Percentiles rank a stretch among this genome's conserved stretches.
Conservation (phyloP, 2,888 invertebrate genomes). For the Dolichomitus sp. region DNA sequence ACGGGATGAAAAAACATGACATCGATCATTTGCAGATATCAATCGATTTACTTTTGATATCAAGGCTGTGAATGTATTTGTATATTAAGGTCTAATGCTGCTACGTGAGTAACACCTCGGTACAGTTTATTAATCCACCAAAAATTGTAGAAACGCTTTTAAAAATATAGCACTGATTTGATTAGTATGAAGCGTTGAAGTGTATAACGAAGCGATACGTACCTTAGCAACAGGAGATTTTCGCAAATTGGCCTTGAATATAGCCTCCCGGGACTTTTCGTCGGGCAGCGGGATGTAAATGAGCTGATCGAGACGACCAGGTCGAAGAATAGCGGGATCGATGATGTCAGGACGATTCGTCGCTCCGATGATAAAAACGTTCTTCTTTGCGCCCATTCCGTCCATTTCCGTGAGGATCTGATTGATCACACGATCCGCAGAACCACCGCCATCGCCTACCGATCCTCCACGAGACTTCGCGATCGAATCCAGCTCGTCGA, state of each 20-base stretch:
- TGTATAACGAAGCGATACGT: constrained; percentile 28
- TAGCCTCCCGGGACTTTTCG: constrained; percentile 98
- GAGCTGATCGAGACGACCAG: constrained; percentile 99
- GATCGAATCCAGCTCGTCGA: constrained; percentile 99
- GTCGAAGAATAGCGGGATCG: constrained; percentile 99
- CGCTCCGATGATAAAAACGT: constrained; percentile 99
- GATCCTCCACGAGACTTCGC: constrained; percentile 99
- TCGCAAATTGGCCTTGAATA: constrained; percentile 97
- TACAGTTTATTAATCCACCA: too few relatives aligned
- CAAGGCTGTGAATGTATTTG: too few relatives aligned
- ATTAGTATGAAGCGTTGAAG: neutral
- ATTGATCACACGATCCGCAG: constrained; percentile 99
- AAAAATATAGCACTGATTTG: too few relatives aligned
- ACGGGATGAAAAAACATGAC: too few relatives aligned
- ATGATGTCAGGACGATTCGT: constrained; percentile 99
- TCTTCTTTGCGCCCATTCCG: constrained; percentile 99
- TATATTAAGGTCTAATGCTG: too few relatives aligned
- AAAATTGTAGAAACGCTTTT: too few relatives aligned
- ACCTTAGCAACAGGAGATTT: constrained; percentile 98
- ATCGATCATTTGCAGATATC: too few relatives aligned
- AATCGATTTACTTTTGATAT: too few relatives aligned
- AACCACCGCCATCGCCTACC: constrained; percentile 99
- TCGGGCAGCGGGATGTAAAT: constrained; percentile 99
- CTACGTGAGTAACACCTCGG: too few relatives aligned
- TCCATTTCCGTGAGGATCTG: constrained; percentile 99